Base-by-base conservation (phyloP, 2,113 vertebrate genomes). In the Pardalotus punctatus region DNA sequence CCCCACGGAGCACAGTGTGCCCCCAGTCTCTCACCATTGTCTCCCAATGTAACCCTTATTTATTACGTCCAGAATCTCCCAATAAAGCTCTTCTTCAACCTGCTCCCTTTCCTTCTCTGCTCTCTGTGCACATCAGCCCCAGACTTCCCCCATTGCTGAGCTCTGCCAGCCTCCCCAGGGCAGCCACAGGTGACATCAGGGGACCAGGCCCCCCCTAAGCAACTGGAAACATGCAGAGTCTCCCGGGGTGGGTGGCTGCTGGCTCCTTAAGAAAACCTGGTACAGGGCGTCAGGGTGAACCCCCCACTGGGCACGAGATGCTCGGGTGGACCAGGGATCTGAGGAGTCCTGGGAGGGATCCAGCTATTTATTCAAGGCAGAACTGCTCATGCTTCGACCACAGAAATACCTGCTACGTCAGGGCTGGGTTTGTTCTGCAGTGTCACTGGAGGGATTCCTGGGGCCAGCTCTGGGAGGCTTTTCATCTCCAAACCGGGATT, bases 11-110 rank as follows among this genome's bases (percentile, higher is more conserved):
- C 51, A 81, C 73, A 36, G 38, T 1, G 40, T 70, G 42, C 22
- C 40, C 79, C 61, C 11, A 1, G 22, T 45, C 57, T 74, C 66
- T 79, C 14, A 1, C 20, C 45, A 36, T 42, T 1, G 0, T 85
- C 50, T 65, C 88, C 42, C 21, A 38, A 0, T 54, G 66, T 93
- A 93, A 90, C 42, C 80, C 58, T 71, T 97, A 95, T 96, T 96
- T 97, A 97, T 97, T 94, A 83, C 54, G 74, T 24, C 33, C 81
- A 67, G 23, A 40, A 64, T 61, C 22, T 86, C 86, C 71, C 54
- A 97, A 95, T 97, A 97, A 97, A 97, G 76, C 47, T 93, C 58
- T 85, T 93, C 66, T 70, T 2, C 2, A 90, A 77, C 18, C 71
- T 2, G 14, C 88, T 88, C 14, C 31, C 9, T 60, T 78, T 47